Percentiles rank a stretch among this genome's conserved stretches.
Conservation (phyloP, 1,140 invertebrate species). For the Lithobius niger region DNA sequence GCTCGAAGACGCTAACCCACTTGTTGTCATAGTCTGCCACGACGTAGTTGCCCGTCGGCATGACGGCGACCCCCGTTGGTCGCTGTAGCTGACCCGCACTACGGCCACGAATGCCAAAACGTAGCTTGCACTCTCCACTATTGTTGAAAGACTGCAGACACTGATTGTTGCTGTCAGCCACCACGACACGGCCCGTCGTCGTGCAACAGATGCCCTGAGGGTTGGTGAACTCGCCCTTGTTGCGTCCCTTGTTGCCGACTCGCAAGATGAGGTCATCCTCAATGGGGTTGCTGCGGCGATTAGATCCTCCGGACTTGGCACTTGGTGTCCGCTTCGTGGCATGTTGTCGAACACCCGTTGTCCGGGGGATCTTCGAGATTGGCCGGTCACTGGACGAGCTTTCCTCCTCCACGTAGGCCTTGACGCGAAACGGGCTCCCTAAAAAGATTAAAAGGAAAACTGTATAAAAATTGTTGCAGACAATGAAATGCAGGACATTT, state of each 20-base stretch:
- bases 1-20: constrained; percentile 41
- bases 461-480: too few species aligned
- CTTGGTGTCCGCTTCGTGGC: constrained; percentile 31
- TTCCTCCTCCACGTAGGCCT: constrained; percentile 19
- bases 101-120: constrained; percentile 38
- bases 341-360: constrained; percentile 23
- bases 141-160: constrained; percentile 36
- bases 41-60: constrained; percentile 40
- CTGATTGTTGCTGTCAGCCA: constrained; percentile 46
- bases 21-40: constrained; percentile 46
- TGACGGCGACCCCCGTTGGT: constrained; percentile 40
- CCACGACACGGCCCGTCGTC: constrained; percentile 33
- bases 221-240: constrained; percentile 43
- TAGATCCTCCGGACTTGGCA: constrained; percentile 32
- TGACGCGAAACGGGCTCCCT: constrained; percentile 13
- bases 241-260: constrained; percentile 38
- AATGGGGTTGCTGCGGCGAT: constrained; percentile 32
- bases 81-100: constrained; percentile 40
- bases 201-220: constrained; percentile 38
- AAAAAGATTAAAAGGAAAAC: too few species aligned
- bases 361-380: constrained; percentile 21
- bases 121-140: constrained; percentile 29
- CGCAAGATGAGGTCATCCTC: constrained; percentile 37
- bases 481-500: too few species aligned
- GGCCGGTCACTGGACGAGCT: constrained; percentile 22